These are phyloP conservation scores for Psammodynastes pulverulentus DNA, from an alignment of 2,113 vertebrate genomes.

Conservation along the genomic window DNA sequence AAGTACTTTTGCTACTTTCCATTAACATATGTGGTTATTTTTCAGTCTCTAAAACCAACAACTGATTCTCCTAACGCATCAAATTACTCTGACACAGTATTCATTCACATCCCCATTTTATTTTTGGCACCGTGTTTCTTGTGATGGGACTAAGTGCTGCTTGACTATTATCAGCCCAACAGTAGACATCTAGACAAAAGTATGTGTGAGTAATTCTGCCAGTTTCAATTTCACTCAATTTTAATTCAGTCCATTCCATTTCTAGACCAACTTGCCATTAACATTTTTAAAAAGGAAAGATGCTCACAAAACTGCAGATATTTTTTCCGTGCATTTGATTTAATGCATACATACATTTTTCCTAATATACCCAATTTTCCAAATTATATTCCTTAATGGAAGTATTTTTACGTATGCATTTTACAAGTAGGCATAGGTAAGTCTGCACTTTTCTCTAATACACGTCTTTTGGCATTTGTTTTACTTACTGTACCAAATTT, in stretches of 20 bases:
- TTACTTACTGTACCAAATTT: not conserved
- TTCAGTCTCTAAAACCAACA: not conserved
- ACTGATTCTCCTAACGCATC: not conserved
- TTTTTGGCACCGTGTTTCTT: not conserved
- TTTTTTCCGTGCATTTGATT: not conserved
- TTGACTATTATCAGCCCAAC: not conserved
- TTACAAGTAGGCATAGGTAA: not conserved
- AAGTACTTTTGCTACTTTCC: not conserved
- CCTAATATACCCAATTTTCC: not conserved
- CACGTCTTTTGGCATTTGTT: not conserved
- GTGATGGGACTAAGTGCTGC: not conserved
- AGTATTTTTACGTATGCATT: not conserved
- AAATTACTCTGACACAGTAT: not conserved
- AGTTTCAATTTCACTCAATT: not conserved
- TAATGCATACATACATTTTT: not conserved
- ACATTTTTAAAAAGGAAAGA: not conserved
- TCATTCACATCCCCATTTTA: not conserved
- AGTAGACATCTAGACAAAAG: not conserved
- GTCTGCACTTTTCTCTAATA: not conserved
- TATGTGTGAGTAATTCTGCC: not conserved
- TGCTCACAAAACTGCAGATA: not conserved
- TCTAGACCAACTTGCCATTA: not conserved
- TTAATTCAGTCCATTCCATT: not conserved
- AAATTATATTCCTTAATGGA: not conserved
- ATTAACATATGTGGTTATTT: not conserved